Percentiles rank a stretch among this genome's conserved stretches.
phyloP scores from a whole-genome alignment of 2,888 invertebrate species.

The Synanthedon vespiformis region DNA sequence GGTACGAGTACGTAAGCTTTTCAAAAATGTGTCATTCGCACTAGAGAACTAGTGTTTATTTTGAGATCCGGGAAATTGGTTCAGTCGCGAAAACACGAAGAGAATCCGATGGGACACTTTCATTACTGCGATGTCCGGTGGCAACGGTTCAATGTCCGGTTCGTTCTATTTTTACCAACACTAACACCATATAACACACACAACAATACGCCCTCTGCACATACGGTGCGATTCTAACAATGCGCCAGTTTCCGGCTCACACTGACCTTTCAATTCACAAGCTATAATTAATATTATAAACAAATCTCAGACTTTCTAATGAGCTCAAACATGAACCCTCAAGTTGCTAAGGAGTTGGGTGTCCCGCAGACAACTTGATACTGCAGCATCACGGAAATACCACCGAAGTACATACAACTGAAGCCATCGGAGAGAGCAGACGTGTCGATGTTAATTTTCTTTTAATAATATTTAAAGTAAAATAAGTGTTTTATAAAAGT shows the following conservation, averaged over 20 bases:
- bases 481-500: no score
- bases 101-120: slow-evolving; percentile 50
- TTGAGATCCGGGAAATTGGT: slow-evolving; percentile 37
- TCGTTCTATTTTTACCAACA: slow-evolving; percentile 54
- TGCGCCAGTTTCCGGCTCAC: slow-evolving; percentile 21
- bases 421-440: no score
- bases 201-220: slow-evolving; percentile 27
- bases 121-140: slow-evolving; percentile 57
- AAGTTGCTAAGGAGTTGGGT: no score
- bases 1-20: neutral
- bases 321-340: no score
- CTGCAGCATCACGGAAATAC: no score
- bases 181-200: slow-evolving; percentile 11
- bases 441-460: no score
- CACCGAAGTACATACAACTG: no score
- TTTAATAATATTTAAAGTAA: no score
- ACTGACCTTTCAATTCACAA: slow-evolving; percentile 20
- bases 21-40: neutral
- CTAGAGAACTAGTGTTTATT: slow-evolving; percentile 11
- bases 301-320: neutral
- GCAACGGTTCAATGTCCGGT: slow-evolving; percentile 62
- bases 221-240: slow-evolving; percentile 35
- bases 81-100: slow-evolving; percentile 39
- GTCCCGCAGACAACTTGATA: no score
- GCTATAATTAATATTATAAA: neutral